These are phyloP conservation scores for Sakesphorus luctuosus DNA, from an alignment of 2,113 vertebrate species.

Conservation along the genomic window DNA sequence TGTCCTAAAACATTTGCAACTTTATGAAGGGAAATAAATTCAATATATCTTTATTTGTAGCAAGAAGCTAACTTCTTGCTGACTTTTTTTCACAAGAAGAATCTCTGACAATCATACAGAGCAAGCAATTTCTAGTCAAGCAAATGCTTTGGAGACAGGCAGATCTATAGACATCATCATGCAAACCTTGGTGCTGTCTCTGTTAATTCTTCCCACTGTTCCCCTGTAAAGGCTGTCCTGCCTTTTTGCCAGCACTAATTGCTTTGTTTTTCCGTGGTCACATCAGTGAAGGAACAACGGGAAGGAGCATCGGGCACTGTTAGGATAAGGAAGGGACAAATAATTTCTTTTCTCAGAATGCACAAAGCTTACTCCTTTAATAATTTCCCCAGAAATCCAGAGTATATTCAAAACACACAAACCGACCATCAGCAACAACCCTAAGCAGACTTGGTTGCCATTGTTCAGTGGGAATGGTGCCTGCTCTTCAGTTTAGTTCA, in stretches of 20 bases:
- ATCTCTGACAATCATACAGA: not conserved
- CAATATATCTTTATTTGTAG: not conserved
- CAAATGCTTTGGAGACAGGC: not conserved
- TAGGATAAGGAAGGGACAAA: not conserved
- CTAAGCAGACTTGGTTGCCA: not conserved
- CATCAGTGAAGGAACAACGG: not conserved
- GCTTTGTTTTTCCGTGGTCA: not conserved
- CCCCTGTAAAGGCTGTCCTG: not conserved
- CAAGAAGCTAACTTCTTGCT: not conserved
- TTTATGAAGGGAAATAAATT: not conserved
- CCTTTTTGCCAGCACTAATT: not conserved
- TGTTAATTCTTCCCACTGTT: not conserved
- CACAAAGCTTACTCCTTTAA: not conserved
- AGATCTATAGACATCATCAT: not conserved
- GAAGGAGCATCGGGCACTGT: not conserved
- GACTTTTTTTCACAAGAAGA: not conserved
- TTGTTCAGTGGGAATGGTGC: not conserved
- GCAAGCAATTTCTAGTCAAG: not conserved
- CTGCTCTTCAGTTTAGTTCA: not conserved
- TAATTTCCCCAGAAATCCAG: not conserved
- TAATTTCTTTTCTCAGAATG: not conserved
- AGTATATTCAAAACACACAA: not conserved
- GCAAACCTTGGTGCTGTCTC: accelerated
- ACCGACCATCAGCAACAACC: not conserved
- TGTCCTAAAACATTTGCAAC: not conserved